Evolutionary conservation across 2,113 vertebrate genomes (phyloP).

Genomic region (Bambusicola thoracicus): DNA sequence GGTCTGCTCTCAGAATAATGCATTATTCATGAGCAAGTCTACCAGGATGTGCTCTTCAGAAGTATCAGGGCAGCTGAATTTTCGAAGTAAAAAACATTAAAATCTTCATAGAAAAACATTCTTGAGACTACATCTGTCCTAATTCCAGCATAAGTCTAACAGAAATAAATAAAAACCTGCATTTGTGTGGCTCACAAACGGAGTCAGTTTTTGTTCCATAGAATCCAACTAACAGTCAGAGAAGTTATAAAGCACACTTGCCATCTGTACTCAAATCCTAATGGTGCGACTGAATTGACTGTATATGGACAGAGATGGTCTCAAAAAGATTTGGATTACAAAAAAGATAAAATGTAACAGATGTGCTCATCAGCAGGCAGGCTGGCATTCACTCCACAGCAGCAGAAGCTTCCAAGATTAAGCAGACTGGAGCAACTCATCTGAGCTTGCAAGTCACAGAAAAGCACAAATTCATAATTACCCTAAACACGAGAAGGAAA

Average conservation of each 20-base stretch:
- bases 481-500: rapidly evolving
- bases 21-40: not conserved
- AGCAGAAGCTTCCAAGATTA: slow-evolving; percentile 61
- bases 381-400: slow-evolving; percentile 19
- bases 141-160: not conserved
- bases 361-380: slow-evolving; percentile 67
- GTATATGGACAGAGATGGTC: slow-evolving; percentile 61
- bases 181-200: not conserved
- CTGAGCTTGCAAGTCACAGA: slow-evolving; percentile 48
- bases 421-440: slow-evolving; percentile 45
- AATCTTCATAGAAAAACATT: not conserved
- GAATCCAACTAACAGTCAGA: not conserved
- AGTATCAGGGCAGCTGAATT: not conserved
- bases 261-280: slow-evolving; percentile 56
- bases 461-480: slow-evolving; percentile 9
- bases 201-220: not conserved
- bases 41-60: not conserved
- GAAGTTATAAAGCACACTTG: slow-evolving; percentile 34
- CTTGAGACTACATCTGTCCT: not conserved
- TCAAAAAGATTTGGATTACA: slow-evolving; percentile 67
- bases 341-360: slow-evolving; percentile 68
- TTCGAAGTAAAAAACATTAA: not conserved
- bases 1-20: not conserved
- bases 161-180: not conserved
- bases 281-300: slow-evolving; percentile 52